These are phyloP conservation scores for Cyanoliseus patagonus DNA, from an alignment of 2,113 vertebrate species.

Conservation along the genomic window DNA sequence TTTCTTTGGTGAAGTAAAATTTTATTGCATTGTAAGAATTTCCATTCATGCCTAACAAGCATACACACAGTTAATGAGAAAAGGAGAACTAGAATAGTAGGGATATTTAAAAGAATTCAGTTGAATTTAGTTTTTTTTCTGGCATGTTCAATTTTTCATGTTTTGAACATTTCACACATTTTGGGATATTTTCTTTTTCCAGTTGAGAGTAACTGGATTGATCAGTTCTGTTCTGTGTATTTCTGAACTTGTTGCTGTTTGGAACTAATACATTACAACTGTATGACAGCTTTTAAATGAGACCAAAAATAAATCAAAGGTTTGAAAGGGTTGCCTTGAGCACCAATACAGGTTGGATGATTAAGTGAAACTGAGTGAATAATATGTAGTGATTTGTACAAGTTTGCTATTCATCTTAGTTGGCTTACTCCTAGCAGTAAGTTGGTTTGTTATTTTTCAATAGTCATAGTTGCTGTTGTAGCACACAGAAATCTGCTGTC, in stretches of 20 bases:
- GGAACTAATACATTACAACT: not conserved
- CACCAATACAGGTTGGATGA: not conserved
- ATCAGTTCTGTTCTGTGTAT: not conserved
- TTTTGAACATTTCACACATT: not conserved
- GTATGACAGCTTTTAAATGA: not conserved
- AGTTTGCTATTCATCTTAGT: not conserved
- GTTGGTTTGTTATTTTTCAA: not conserved
- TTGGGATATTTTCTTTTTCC: not conserved
- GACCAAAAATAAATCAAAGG: constrained; percentile 10
- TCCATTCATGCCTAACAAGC: not conserved
- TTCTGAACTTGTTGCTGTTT: not conserved
- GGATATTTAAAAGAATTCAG: not conserved
- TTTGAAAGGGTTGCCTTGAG: not conserved
- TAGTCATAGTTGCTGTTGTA: not conserved
- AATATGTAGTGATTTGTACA: not conserved
- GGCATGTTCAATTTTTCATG: not conserved
- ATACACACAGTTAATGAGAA: not conserved
- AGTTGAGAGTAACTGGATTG: not conserved
- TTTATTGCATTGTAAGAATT: not conserved
- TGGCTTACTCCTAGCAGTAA: not conserved
- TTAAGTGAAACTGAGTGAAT: not conserved
- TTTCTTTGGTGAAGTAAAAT: not conserved
- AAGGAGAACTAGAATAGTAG: not conserved
- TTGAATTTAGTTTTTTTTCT: not conserved
- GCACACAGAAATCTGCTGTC: not conserved